Evolutionary conservation across 2,113 vertebrate genomes (phyloP).

Genomic region (Gallinago undulata): DNA sequence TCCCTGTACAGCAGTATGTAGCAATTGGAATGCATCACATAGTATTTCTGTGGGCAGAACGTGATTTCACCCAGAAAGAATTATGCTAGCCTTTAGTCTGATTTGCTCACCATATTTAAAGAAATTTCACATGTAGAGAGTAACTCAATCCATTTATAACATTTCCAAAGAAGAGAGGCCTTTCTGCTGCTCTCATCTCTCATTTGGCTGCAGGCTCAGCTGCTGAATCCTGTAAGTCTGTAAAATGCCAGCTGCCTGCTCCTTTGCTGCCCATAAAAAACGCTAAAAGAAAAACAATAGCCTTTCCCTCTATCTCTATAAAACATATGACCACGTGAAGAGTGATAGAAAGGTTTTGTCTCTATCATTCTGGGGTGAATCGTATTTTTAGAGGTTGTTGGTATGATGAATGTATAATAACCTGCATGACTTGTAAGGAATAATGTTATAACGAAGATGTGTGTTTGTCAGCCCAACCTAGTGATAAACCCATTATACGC

Average conservation of each 20-base stretch:
- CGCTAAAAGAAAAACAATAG: not conserved
- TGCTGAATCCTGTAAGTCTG: slow-evolving; percentile 5
- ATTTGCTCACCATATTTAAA: slow-evolving; percentile 52
- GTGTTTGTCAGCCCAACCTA: not conserved
- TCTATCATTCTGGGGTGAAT: not conserved
- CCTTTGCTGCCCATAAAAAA: not conserved
- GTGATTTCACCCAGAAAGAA: slow-evolving; percentile 8
- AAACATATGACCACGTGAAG: not conserved
- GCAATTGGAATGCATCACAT: slow-evolving; percentile 35
- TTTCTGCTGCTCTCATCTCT: not conserved
- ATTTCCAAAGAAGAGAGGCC: not conserved
- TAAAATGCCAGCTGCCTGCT: slow-evolving; percentile 28
- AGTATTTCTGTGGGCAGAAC: slow-evolving; percentile 24
- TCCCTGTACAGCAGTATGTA: slow-evolving; percentile 4
- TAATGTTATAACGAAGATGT: not conserved
- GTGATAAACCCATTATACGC: not conserved
- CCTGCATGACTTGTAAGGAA: not conserved
- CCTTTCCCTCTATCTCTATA: not conserved
- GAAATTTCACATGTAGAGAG: slow-evolving; percentile 19
- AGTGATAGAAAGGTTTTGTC: not conserved
- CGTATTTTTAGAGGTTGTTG: not conserved
- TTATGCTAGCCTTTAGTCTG: slow-evolving; percentile 50
- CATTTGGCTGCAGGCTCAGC: slow-evolving; percentile 8
- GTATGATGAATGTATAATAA: not conserved
- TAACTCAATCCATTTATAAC: slow-evolving; percentile 6